Conservation (phyloP, 2,113 vertebrate genomes). For the Nycticryphes semicollaris region DNA sequence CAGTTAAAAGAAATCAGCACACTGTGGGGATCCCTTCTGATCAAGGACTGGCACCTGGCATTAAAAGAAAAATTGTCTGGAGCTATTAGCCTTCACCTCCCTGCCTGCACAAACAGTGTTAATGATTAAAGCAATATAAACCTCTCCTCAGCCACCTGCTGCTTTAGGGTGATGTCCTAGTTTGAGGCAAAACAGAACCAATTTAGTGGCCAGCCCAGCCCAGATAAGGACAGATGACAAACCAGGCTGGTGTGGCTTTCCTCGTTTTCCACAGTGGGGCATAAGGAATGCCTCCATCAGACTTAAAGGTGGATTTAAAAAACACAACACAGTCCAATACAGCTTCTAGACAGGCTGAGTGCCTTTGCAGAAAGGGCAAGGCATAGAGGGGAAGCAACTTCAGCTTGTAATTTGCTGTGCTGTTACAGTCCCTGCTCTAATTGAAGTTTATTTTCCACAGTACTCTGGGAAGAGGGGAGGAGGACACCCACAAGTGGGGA, state of each 20-base stretch:
- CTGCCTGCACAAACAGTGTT: not conserved
- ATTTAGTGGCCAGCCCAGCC: not conserved
- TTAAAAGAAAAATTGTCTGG: not conserved
- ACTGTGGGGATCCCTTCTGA: not conserved
- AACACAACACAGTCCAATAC: not conserved
- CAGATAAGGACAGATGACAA: not conserved
- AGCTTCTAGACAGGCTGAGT: not conserved
- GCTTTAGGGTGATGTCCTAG: not conserved
- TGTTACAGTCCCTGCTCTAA: not conserved
- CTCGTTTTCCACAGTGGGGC: not conserved
- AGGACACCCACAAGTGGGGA: not conserved
- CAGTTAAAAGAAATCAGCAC: not conserved
- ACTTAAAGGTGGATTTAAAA: not conserved
- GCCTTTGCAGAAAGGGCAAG: not conserved
- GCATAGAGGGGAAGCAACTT: not conserved
- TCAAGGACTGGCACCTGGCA: not conserved
- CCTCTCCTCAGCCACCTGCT: not conserved
- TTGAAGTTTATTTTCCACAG: not conserved
- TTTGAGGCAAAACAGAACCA: not conserved
- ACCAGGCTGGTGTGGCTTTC: not conserved
- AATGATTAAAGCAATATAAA: not conserved
- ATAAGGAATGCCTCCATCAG: not conserved
- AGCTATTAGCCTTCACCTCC: not conserved
- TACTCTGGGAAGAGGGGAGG: not conserved
- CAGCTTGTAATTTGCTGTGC: not conserved